A percentile compares a stretch with the other conserved stretches of the same genome.
These are phyloP conservation scores for Cygnus buccinator DNA, from an alignment of 2,113 vertebrate species.

Conservation along the genomic window DNA sequence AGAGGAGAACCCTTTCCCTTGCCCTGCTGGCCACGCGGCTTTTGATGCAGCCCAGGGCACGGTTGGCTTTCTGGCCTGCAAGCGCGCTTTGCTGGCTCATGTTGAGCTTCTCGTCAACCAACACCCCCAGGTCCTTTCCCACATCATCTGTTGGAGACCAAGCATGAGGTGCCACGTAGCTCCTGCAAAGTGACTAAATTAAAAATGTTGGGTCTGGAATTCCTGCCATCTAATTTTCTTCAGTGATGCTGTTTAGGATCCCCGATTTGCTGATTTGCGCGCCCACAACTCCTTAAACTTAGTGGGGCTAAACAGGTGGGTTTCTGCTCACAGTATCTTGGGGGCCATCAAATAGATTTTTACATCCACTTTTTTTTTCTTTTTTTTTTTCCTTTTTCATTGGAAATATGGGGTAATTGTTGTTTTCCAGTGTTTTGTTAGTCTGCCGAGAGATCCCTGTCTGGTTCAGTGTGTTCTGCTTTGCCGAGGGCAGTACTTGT, in stretches of 20 bases:
- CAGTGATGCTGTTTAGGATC: background rate
- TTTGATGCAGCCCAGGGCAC: background rate
- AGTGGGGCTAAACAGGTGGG: background rate
- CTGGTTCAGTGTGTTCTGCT: background rate
- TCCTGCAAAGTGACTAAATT: background rate
- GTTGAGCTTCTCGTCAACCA: background rate
- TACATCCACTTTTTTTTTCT: fast-evolving
- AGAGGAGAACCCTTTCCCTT: background rate
- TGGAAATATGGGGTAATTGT: background rate
- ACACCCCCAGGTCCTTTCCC: background rate
- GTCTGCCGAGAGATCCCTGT: background rate
- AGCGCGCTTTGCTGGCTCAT: background rate
- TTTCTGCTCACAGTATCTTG: background rate
- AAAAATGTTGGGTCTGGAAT: background rate
- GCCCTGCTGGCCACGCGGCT: background rate
- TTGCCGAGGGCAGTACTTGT: background rate
- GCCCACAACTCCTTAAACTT: background rate
- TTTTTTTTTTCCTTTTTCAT: too few relatives aligned
- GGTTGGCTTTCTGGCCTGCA: background rate
- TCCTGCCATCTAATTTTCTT: background rate
- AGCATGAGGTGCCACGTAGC: background rate
- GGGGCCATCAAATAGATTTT: background rate
- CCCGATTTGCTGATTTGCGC: background rate
- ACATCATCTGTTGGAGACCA: background rate
- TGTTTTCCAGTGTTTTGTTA: background rate